Evolutionary conservation across 2,797 vertebrate genomes (phyloP).

Genomic region (Streptopelia turtur): DNA sequence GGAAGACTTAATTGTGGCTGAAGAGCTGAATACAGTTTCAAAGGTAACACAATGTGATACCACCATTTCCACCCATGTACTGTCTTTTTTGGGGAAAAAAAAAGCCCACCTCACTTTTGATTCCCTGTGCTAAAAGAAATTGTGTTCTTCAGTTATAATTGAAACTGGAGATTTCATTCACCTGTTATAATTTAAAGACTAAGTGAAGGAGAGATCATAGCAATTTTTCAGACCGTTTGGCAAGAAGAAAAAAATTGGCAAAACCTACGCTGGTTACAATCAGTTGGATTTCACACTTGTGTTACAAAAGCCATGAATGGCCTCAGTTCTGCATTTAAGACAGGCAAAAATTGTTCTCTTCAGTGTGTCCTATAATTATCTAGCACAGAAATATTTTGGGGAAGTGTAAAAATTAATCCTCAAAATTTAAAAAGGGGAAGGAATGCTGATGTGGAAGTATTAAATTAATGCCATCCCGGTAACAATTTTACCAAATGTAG

Average conservation of each 20-base stretch:
- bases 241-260: not conserved
- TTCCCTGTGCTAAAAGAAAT: not conserved
- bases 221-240: not conserved
- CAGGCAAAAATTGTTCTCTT: slow-evolving; percentile 43
- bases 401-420: slow-evolving; percentile 64
- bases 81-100: not conserved
- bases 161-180: slow-evolving; percentile 8
- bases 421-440: slow-evolving; percentile 44
- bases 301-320: slow-evolving; percentile 19
- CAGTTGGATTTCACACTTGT: slow-evolving; percentile 39
- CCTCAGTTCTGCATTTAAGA: slow-evolving; percentile 55
- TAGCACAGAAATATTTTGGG: slow-evolving; percentile 41
- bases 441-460: slow-evolving; percentile 43
- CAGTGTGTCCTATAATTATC: slow-evolving; percentile 58
- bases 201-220: not conserved
- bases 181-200: slow-evolving; percentile 8
- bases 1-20: slow-evolving; percentile 28
- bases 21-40: slow-evolving; percentile 50
- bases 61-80: slow-evolving; percentile 26
- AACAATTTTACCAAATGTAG: slow-evolving; percentile 6
- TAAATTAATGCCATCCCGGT: slow-evolving; percentile 4
- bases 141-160: not conserved
- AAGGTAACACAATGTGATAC: slow-evolving; percentile 18
- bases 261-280: slow-evolving; percentile 8
- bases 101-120: not conserved